Conservation (phyloP, 1,140 invertebrate genomes). For the Cydia pomonella region DNA sequence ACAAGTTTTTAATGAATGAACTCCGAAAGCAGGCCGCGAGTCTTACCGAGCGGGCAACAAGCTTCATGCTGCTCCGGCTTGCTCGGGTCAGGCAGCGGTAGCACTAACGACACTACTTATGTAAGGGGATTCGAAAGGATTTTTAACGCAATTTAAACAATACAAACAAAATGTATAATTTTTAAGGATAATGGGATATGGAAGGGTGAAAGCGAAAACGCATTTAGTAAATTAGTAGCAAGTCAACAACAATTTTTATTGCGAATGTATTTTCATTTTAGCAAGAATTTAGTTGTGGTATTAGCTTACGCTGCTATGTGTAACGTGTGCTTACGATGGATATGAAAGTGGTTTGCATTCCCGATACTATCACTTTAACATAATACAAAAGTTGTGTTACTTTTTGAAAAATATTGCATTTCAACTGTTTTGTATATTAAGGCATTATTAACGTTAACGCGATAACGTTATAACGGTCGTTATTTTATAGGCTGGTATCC, state of each 20-base stretch:
- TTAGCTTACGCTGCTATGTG: conserved; percentile 42
- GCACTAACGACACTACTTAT: conserved; percentile 85
- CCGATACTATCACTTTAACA: background rate
- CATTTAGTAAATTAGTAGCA: conserved; percentile 80
- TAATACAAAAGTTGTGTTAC: background rate
- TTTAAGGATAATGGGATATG: conserved; percentile 55
- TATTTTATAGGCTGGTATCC: conserved; percentile 52
- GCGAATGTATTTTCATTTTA: conserved; percentile 51
- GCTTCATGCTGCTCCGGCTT: conserved; percentile 93
- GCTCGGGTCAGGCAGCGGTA: conserved; percentile 90
- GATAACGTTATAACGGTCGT: conserved; percentile 38
- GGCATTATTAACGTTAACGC: conserved; percentile 43
- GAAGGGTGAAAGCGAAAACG: conserved; percentile 76
- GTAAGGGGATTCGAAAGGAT: conserved; percentile 62
- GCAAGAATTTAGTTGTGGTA: conserved; percentile 42
- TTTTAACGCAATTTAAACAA: conserved; percentile 66
- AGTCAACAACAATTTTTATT: conserved; percentile 52
- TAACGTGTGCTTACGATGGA: conserved; percentile 20
- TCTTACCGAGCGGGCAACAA: conserved; percentile 91
- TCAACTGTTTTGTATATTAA: conserved; percentile 33
- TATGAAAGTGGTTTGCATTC: conserved; percentile 17
- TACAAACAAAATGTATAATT: conserved; percentile 52
- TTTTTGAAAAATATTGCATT: background rate
- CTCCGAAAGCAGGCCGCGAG: conserved; percentile 53
- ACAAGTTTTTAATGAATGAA: conserved; percentile 50